Evolutionary conservation across 64 coral and sea anemone genomes (phyloP).

Genomic region (Catalaphyllia jardinei): DNA sequence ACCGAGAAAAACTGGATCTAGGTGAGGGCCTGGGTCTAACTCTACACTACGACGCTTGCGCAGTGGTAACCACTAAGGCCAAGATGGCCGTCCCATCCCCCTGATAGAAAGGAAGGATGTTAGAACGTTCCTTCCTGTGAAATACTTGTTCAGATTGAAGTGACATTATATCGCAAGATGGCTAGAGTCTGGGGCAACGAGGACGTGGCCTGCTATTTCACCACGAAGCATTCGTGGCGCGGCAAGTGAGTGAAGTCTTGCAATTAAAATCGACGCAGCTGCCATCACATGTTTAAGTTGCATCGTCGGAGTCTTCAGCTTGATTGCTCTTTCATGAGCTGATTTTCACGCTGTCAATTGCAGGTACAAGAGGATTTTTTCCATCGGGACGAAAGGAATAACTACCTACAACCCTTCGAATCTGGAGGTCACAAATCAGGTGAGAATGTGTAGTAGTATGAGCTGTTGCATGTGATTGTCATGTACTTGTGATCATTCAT

Average conservation of each 20-base stretch:
- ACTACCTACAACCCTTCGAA: conserved; percentile 95
- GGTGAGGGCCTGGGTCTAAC: too few species aligned
- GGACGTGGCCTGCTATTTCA: conserved; percentile 95
- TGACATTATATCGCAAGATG: conserved; percentile 47
- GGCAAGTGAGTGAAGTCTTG: conserved; percentile 84
- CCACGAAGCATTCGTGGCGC: conserved; percentile 98
- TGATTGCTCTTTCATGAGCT: conserved; percentile 12
- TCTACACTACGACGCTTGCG: background rate
- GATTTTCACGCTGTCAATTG: background rate
- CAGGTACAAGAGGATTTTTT: conserved; percentile 99
- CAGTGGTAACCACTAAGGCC: background rate
- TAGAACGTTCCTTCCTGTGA: background rate
- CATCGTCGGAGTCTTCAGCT: background rate
- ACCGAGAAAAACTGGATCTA: too few species aligned
- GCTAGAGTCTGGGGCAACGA: conserved; percentile 94
- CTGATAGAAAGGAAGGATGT: background rate
- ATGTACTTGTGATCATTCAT: too few species aligned
- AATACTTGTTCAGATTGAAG: background rate
- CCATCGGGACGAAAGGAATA: conserved; percentile 94
- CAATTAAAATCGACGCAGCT: background rate
- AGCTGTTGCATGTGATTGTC: too few species aligned
- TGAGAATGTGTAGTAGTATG: background rate
- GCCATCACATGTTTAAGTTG: background rate
- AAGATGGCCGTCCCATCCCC: conserved; percentile 25
- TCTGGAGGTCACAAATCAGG: conserved; percentile 97